Percentiles rank a stretch among this genome's conserved stretches.
phyloP scores from a whole-genome alignment of 2,888 invertebrate genomes.

The Eupeodes latifasciatus region DNA sequence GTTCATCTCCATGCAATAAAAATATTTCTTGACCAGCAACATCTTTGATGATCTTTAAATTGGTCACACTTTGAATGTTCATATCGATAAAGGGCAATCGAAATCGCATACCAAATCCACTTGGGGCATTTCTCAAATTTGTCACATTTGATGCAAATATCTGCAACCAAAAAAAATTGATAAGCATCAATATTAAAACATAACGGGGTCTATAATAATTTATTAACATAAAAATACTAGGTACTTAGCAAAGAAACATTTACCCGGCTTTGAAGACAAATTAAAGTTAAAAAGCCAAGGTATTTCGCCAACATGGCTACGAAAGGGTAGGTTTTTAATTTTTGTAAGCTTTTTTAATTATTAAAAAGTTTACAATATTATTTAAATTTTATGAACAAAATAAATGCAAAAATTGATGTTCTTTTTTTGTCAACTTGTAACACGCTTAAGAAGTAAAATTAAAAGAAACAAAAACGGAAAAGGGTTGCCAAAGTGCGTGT shows the following conservation, averaged over 20 bases:
- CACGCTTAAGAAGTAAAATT: not conserved
- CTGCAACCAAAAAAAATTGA: constrained; percentile 30
- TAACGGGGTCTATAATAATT: constrained; percentile 2
- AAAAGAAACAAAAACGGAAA: not conserved
- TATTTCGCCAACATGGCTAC: not conserved
- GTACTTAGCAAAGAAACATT: not conserved
- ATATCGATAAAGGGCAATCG: constrained; percentile 81
- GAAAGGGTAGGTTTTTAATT: not conserved
- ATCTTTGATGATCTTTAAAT: constrained; percentile 79
- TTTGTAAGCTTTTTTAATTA: not conserved
- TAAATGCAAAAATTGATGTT: not conserved
- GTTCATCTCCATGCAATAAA: constrained; percentile 81
- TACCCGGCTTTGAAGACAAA: constrained; percentile 1
- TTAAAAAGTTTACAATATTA: not conserved
- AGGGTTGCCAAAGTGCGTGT: not conserved
- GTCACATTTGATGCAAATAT: constrained; percentile 20
- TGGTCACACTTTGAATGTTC: constrained; percentile 78
- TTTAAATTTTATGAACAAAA: not conserved
- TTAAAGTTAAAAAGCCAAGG: not conserved
- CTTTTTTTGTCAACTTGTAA: not conserved
- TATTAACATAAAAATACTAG: too few relatives aligned
- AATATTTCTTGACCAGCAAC: constrained; percentile 78
- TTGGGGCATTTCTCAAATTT: constrained; percentile 11
- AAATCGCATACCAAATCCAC: constrained; percentile 79
- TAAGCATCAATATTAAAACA: not conserved